These are phyloP conservation scores for Paradoxurus hermaphroditus DNA, from an alignment of 2,113 vertebrate genomes.

Conservation along the genomic window DNA sequence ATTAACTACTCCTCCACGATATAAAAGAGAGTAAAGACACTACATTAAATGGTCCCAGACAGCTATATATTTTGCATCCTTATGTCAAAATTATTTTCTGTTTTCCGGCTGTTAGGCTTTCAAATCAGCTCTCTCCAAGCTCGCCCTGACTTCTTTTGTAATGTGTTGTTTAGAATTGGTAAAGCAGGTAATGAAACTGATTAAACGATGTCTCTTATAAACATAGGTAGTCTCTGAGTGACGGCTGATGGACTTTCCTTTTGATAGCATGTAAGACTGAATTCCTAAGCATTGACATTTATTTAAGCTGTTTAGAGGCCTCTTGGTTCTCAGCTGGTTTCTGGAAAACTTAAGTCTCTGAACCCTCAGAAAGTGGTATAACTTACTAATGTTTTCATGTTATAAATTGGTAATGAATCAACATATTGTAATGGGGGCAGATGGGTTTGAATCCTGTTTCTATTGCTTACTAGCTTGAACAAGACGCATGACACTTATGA, in stretches of 20 bases:
- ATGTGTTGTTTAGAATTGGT: background rate
- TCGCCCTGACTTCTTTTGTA: background rate
- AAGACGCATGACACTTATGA: background rate
- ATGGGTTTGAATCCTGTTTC: background rate
- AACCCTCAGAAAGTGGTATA: background rate
- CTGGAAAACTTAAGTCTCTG: background rate
- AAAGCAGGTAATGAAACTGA: background rate
- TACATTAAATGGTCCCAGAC: constrained; percentile 16
- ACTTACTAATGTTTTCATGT: background rate
- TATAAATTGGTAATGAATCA: background rate
- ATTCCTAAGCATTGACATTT: background rate
- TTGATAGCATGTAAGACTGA: background rate
- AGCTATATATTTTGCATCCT: constrained; percentile 49
- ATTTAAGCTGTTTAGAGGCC: background rate
- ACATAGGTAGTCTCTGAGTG: background rate
- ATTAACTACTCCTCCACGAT: constrained; percentile 50
- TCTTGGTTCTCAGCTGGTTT: background rate
- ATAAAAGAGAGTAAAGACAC: constrained; percentile 16
- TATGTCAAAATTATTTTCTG: constrained; percentile 47
- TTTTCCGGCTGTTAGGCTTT: constrained; percentile 29
- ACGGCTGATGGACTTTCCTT: background rate
- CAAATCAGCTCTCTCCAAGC: background rate
- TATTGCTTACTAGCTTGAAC: background rate
- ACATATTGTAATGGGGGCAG: background rate
- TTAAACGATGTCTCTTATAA: background rate